phyloP scores from a whole-genome alignment of 2,888 invertebrate genomes.

The Limulus polyphemus region DNA sequence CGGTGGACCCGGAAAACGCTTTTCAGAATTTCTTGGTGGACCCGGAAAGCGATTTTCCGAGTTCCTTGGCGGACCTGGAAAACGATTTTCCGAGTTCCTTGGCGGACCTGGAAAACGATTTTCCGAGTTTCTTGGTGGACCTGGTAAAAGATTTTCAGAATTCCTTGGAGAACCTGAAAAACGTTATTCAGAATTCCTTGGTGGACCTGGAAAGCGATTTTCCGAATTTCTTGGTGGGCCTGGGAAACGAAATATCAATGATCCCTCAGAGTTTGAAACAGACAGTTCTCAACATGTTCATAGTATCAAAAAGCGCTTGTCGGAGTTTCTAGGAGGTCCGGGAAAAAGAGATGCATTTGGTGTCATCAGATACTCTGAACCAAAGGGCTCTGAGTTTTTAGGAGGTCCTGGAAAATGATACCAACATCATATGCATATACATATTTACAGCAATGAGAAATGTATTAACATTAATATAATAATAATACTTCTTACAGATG shows the following conservation, averaged over 20 bases:
- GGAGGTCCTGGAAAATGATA: too few relatives aligned
- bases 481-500: too few relatives aligned
- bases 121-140: constrained; percentile 24
- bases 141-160: constrained; percentile 16
- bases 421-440: too few relatives aligned
- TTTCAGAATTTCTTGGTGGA: constrained; percentile 20
- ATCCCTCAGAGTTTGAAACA: not conserved
- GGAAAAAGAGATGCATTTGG: constrained; percentile 8
- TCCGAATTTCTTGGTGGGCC: constrained; percentile 25
- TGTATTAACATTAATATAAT: too few relatives aligned
- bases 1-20: constrained; percentile 14
- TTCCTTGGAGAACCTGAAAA: constrained; percentile 25
- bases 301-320: constrained; percentile 7
- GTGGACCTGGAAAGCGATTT: constrained; percentile 22
- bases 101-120: constrained; percentile 23
- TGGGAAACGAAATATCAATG: constrained; percentile 11
- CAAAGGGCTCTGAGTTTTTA: too few relatives aligned
- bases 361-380: too few relatives aligned
- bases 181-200: constrained; percentile 23
- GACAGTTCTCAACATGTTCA: constrained; percentile 4
- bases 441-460: too few relatives aligned
- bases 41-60: constrained; percentile 20
- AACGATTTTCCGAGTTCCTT: constrained; percentile 23
- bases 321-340: constrained; percentile 24
- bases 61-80: constrained; percentile 23